Evolutionary conservation across 2,113 vertebrate species (phyloP).

Genomic region (Chelonoidis abingdonii): DNA sequence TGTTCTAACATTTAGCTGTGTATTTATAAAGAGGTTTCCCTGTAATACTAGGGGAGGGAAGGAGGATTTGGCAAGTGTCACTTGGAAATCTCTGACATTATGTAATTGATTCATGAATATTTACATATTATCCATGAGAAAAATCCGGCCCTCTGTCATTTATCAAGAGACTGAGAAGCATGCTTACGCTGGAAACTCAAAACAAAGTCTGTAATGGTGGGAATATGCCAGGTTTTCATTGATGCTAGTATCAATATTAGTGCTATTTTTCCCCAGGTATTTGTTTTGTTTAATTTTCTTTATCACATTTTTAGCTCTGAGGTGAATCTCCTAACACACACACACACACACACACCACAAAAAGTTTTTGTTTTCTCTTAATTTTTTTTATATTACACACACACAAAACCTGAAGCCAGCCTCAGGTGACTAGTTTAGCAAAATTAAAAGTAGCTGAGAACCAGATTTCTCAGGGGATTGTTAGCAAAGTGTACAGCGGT

Average conservation of each 20-base stretch:
- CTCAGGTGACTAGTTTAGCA: not conserved
- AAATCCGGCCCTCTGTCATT: not conserved
- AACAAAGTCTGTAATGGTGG: not conserved
- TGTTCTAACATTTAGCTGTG: not conserved
- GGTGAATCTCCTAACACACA: not conserved
- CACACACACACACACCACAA: not conserved
- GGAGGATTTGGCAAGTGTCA: accelerated
- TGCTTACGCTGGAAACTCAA: constrained; percentile 25
- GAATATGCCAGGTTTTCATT: accelerated
- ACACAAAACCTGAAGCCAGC: not conserved
- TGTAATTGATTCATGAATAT: constrained; percentile 35
- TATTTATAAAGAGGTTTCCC: not conserved
- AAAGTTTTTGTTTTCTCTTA: not conserved
- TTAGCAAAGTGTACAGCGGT: not conserved
- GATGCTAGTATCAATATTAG: accelerated
- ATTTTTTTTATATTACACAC: not conserved
- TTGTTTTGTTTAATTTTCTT: not conserved
- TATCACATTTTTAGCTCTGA: not conserved
- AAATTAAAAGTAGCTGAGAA: not conserved
- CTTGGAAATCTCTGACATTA: not conserved
- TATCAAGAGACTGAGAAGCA: constrained; percentile 15
- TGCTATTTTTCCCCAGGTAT: accelerated
- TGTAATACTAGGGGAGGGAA: not conserved
- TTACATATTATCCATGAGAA: constrained; percentile 20
- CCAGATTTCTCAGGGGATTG: not conserved